Conservation (phyloP, 1,140 invertebrate species). For the Acromyrmex echinatior region DNA sequence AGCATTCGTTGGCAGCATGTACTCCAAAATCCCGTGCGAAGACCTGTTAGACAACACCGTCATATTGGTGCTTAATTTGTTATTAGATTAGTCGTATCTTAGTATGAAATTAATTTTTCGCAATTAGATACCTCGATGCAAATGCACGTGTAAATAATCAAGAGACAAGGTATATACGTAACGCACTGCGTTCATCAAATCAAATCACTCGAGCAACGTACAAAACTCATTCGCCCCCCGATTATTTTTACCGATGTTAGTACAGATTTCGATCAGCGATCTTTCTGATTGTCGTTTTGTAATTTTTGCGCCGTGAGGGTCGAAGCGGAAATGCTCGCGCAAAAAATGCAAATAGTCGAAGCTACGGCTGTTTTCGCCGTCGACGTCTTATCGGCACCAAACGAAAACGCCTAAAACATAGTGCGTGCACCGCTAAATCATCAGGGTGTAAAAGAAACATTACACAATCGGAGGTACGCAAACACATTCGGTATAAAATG, state of each 20-base stretch:
- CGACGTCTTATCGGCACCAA: slow-evolving; percentile 49
- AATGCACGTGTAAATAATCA: slow-evolving; percentile 51
- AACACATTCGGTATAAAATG: slow-evolving; percentile 1
- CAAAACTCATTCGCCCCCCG: slow-evolving; percentile 12
- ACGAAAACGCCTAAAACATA: slow-evolving; percentile 61
- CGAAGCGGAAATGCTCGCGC: slow-evolving; percentile 41
- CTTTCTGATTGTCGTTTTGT: slow-evolving; percentile 41
- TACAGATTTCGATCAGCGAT: slow-evolving; percentile 36
- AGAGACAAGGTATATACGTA: slow-evolving; percentile 33
- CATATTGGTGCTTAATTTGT: slow-evolving; percentile 80
- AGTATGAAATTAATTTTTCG: slow-evolving; percentile 64
- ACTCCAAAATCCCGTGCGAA: slow-evolving; percentile 82
- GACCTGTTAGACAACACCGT: slow-evolving; percentile 82
- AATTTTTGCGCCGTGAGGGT: slow-evolving; percentile 46
- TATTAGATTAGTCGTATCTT: slow-evolving; percentile 76
- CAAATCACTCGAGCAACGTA: slow-evolving; percentile 23
- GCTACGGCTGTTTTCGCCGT: slow-evolving; percentile 46
- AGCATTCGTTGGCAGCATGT: slow-evolving; percentile 80
- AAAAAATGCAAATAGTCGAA: slow-evolving; percentile 50
- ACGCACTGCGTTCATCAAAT: background rate
- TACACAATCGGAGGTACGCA: background rate
- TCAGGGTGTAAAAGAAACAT: slow-evolving; percentile 13
- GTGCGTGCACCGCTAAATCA: slow-evolving; percentile 51
- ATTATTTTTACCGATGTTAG: slow-evolving; percentile 39
- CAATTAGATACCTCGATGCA: slow-evolving; percentile 57